Evolutionary conservation across 2,797 vertebrate genomes (phyloP).

Genomic region (Cheirogaleus major): DNA sequence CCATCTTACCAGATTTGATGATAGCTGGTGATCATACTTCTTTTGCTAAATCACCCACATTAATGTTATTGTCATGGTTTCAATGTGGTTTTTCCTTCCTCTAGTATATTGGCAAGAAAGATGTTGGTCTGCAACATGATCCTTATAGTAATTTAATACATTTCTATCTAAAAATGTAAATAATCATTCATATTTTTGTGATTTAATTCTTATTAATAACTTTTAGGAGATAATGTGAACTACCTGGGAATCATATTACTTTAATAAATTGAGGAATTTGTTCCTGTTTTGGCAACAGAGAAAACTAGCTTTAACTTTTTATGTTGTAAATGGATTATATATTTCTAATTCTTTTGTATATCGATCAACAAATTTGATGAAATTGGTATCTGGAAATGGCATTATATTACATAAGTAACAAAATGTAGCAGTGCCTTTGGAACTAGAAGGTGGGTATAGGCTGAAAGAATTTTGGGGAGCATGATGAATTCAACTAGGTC

Average conservation of each 20-base stretch:
- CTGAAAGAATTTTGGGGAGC: neutral
- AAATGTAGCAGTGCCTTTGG: neutral
- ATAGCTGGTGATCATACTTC: slow-evolving; percentile 73
- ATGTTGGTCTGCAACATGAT: slow-evolving; percentile 88
- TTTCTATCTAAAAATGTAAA: neutral
- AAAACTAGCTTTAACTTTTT: neutral
- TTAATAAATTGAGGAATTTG: neutral
- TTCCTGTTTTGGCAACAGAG: neutral
- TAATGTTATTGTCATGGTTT: slow-evolving; percentile 88
- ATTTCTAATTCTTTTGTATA: neutral
- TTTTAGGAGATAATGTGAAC: neutral
- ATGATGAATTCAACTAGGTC: neutral
- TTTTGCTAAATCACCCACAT: slow-evolving; percentile 91
- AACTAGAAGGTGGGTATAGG: neutral
- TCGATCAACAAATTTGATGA: neutral
- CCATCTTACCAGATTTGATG: slow-evolving; percentile 86
- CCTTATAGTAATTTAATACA: neutral
- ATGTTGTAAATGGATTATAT: neutral
- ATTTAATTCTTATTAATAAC: neutral
- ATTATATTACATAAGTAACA: neutral
- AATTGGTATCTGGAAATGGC: neutral
- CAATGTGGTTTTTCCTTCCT: slow-evolving; percentile 91
- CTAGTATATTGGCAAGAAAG: slow-evolving; percentile 92
- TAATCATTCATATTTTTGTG: neutral
- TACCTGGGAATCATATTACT: neutral